phyloP scores from a whole-genome alignment of 1,140 invertebrate species.

The Drosophila nigrodunni region DNA sequence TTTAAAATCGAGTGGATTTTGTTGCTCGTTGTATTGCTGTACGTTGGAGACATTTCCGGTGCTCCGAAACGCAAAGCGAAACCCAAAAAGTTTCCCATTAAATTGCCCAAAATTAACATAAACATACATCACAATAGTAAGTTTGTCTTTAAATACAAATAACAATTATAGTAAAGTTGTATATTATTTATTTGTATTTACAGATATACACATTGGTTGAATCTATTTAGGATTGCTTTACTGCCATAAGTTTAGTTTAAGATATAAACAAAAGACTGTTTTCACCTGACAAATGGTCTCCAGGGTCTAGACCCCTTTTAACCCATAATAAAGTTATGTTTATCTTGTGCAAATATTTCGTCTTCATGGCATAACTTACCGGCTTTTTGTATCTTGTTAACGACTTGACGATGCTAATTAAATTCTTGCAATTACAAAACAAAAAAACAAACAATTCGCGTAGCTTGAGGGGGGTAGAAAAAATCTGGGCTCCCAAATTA shows the following conservation, averaged over 20 bases:
- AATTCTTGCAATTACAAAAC: conserved; percentile 67
- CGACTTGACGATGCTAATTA: conserved; percentile 75
- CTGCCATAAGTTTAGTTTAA: conserved; percentile 13
- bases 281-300: not conserved
- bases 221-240: not conserved
- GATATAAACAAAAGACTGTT: conserved; percentile 15
- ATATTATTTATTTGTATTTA: conserved; percentile 10
- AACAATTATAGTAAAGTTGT: not conserved
- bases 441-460: conserved; percentile 50
- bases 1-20: conserved; percentile 55
- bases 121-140: conserved; percentile 75
- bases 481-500: conserved; percentile 66
- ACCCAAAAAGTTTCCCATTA: conserved; percentile 15
- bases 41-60: conserved; percentile 25
- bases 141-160: conserved; percentile 11
- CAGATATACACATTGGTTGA: conserved; percentile 66
- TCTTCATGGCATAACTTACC: conserved; percentile 61
- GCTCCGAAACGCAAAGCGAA: conserved; percentile 52
- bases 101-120: conserved; percentile 62
- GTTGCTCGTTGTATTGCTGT: conserved; percentile 31
- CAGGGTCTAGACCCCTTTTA: conserved; percentile 11
- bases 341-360: conserved; percentile 14
- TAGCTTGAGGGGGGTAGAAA: conserved; percentile 25
- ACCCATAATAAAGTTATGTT: conserved; percentile 19
- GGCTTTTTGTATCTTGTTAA: conserved; percentile 75